phyloP scores from a whole-genome alignment of 2,888 invertebrate species.

The Rhorus exstirpatorius region DNA sequence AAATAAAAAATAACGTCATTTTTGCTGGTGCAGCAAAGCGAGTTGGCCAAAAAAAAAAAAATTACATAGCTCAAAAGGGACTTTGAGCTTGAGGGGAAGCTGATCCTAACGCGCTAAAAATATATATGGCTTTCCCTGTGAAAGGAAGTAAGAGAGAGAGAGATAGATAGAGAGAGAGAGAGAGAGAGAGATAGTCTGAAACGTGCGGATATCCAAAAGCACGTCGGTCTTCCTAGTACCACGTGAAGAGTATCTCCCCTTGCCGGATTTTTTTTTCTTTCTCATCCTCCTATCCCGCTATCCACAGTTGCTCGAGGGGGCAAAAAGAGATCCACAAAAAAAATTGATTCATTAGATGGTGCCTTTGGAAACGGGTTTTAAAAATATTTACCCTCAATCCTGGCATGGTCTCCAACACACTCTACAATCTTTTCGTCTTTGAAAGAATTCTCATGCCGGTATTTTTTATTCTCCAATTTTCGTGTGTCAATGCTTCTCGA shows the following conservation, averaged over 20 bases:
- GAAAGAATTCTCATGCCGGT: slow-evolving; percentile 48
- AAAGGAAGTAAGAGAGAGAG: slow-evolving; percentile 47
- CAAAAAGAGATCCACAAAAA: slow-evolving; percentile 59
- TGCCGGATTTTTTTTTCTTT: slow-evolving; percentile 33
- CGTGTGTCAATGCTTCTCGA: slow-evolving; percentile 42
- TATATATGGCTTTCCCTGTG: slow-evolving; percentile 53
- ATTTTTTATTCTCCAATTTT: slow-evolving; percentile 48
- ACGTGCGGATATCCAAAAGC: slow-evolving; percentile 48
- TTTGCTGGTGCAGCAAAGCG: neutral
- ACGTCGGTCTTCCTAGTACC: slow-evolving; percentile 58
- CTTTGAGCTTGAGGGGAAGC: slow-evolving; percentile 31
- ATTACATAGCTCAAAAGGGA: slow-evolving; percentile 19
- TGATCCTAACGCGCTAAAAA: slow-evolving; percentile 64
- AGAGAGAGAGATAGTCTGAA: slow-evolving; percentile 23
- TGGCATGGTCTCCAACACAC: slow-evolving; percentile 17
- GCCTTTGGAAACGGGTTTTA: slow-evolving; percentile 54
- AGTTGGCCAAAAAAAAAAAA: slow-evolving; percentile 18
- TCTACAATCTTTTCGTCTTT: slow-evolving; percentile 39
- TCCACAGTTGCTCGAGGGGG: slow-evolving; percentile 51
- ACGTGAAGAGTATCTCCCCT: slow-evolving; percentile 42
- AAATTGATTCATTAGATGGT: slow-evolving; percentile 58
- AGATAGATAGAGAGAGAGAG: slow-evolving; percentile 29
- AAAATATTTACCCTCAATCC: slow-evolving; percentile 60
- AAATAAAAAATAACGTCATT: slow-evolving; percentile 29
- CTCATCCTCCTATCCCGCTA: slow-evolving; percentile 34